Conservation (phyloP, 2,113 vertebrate species). For the Periophthalmus modestus region DNA sequence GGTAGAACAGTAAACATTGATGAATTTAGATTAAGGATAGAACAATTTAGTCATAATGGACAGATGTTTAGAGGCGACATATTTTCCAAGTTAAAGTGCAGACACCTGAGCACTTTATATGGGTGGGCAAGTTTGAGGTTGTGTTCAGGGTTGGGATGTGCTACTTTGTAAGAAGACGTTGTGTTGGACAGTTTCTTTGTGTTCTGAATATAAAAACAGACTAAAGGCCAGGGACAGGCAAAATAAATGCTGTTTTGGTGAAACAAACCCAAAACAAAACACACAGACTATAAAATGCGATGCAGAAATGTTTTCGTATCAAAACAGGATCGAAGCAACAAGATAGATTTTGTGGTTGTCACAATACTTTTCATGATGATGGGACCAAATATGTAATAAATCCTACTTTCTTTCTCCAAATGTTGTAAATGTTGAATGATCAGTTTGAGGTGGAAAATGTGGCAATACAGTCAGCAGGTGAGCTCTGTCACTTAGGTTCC, state of each 20-base stretch:
- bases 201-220: neutral
- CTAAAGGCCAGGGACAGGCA: neutral
- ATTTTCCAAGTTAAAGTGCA: neutral
- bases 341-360: neutral
- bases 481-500: too few relatives aligned
- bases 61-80: neutral
- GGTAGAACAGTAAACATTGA: neutral
- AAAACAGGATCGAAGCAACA: neutral
- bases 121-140: neutral
- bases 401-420: too few relatives aligned
- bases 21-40: neutral
- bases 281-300: neutral
- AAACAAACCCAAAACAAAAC: neutral
- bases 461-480: too few relatives aligned
- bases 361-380: too few relatives aligned
- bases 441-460: neutral
- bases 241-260: neutral
- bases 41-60: neutral
- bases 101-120: neutral
- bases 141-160: neutral
- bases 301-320: neutral
- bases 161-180: neutral
- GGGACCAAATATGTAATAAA: neutral
- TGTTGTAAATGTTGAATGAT: neutral
- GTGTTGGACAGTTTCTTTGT: neutral